Conservation (phyloP, 2,113 vertebrate species). For the Columbina picui region DNA sequence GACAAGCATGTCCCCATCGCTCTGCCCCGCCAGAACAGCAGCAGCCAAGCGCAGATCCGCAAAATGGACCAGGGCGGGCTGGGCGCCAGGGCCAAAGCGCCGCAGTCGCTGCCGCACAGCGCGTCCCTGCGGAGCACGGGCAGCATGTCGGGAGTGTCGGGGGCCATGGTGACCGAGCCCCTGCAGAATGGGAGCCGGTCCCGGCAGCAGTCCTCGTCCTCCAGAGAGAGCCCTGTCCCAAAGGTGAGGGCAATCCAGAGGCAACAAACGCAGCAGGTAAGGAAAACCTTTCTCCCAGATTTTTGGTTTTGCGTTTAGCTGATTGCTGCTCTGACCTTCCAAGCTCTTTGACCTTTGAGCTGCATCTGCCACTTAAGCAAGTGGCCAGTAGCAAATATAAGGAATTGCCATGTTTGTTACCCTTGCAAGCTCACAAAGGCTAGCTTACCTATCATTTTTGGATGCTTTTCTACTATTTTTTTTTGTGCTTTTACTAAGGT, state of each 20-base stretch:
- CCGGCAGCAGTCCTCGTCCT: conserved; percentile 81
- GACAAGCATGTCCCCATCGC: conserved; percentile 80
- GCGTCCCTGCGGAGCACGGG: conserved; percentile 86
- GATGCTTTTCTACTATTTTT: neutral
- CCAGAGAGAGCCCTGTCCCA: conserved; percentile 83
- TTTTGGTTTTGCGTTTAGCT: neutral
- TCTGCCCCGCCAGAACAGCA: conserved; percentile 85
- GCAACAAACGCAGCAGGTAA: conserved; percentile 81
- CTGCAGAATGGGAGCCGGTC: conserved; percentile 75
- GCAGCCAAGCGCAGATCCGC: conserved; percentile 87
- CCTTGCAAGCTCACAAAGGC: neutral
- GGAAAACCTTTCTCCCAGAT: neutral
- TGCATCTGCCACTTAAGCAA: neutral
- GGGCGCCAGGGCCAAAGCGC: conserved; percentile 77
- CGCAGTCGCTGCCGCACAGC: conserved; percentile 79
- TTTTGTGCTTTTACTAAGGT: neutral
- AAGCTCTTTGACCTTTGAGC: neutral
- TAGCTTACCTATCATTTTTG: neutral
- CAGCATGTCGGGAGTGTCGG: conserved; percentile 74
- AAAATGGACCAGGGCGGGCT: conserved; percentile 85
- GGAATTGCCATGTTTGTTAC: neutral
- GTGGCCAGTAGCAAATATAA: neutral
- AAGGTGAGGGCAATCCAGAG: conserved; percentile 80
- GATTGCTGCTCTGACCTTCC: neutral
- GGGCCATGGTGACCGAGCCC: conserved; percentile 72